phyloP scores from a whole-genome alignment of 2,888 invertebrate species.

The Aleiodes testaceus region DNA sequence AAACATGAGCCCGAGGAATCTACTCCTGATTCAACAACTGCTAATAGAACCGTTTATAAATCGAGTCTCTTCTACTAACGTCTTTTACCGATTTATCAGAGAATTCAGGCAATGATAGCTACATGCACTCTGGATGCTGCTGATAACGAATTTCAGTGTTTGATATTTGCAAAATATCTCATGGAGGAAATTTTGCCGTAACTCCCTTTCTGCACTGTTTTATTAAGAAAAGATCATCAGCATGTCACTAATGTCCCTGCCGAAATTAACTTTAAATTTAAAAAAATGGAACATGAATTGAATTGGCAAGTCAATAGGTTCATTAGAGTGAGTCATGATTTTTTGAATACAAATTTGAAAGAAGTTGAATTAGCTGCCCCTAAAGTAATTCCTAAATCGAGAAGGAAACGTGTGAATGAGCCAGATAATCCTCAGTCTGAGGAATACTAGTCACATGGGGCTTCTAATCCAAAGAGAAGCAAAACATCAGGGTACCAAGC shows the following conservation, averaged over 20 bases:
- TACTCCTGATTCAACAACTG: too few relatives aligned
- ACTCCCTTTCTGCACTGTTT: not conserved
- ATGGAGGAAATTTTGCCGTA: constrained; percentile 15
- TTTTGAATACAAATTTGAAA: too few relatives aligned
- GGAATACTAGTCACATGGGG: too few relatives aligned
- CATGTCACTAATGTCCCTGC: not conserved
- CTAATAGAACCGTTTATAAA: too few relatives aligned
- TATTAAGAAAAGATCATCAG: not conserved
- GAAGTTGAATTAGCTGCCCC: too few relatives aligned
- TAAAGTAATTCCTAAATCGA: too few relatives aligned
- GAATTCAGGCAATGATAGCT: not conserved
- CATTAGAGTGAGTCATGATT: not conserved
- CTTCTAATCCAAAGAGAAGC: too few relatives aligned
- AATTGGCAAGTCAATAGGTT: not conserved
- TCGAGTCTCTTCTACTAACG: not conserved
- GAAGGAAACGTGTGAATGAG: too few relatives aligned
- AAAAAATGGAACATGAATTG: not conserved
- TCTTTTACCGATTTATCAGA: not conserved
- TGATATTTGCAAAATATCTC: not conserved
- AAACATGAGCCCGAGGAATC: too few relatives aligned
- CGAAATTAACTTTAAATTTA: not conserved
- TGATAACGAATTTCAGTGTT: not conserved
- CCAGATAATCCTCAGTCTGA: too few relatives aligned
- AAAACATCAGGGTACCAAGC: too few relatives aligned
- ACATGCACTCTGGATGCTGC: not conserved